Evolutionary conservation across 2,113 vertebrate genomes (phyloP), one percentile per base, ranked within the genome.

Genomic region (Ardeotis arabs): DNA sequence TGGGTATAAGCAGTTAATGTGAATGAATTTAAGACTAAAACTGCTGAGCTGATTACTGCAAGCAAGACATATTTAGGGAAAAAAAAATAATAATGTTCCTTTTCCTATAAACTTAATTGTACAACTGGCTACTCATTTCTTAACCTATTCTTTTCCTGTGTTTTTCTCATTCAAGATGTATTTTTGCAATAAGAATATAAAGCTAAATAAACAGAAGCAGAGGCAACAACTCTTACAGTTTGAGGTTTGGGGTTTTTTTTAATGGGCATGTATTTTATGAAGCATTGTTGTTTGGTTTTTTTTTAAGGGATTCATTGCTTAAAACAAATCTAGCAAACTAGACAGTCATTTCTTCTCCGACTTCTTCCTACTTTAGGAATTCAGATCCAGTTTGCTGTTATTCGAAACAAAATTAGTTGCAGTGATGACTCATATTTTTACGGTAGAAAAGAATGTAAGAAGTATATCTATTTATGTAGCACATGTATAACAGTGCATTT

Each of bases 351-450:
- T 91, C 62, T 92, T 91, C 37, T 39, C n/a, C 9, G 6, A 50
- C 20, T 93, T 91, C 24, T 89, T 79, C 41, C 53, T 76, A 12
- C 83, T 84, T 78, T 7, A 89, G 28, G 58, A 93, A 89, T 82
- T 91, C 80, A 88, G 56, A 95, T 84, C 29, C 79, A 84, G 23
- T 82, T 92, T 9, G 11, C 56, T 91, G 44, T 74, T 88, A 78
- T 75, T 84, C 82, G 78, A 94, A 88, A 88, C 68, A 94, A 78
- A 92, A 81, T 78, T 84, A 83, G 55, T 96, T 90, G 76, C 41
- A 90, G 79, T 21, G 25, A 92, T 97, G 82, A 95, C 62, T 96
- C 90, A 93, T 39, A 85, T 31, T 83, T 93, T 84, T 81, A 50
- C 60, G 73, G 88, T 44, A 74, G 62, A 53, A 87, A 60, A 81